Evolutionary conservation across 2,888 invertebrate genomes (phyloP).

Genomic region (Ichneumon xanthorius): DNA sequence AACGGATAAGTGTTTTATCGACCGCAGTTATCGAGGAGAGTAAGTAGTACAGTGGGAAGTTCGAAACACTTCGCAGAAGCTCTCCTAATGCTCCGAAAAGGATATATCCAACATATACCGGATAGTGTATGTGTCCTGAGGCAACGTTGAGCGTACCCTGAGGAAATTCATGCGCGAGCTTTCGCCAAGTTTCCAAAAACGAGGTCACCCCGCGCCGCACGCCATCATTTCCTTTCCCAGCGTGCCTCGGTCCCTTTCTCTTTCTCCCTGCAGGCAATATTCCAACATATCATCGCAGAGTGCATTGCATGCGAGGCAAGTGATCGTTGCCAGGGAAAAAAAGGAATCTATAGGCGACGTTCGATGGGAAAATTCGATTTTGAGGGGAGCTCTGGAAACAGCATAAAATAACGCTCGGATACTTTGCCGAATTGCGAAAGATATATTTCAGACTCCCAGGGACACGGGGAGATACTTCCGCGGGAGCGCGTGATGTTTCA

Average conservation of each 20-base stretch:
- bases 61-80: conserved; percentile 45
- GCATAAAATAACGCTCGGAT: neutral
- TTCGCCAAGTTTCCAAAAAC: conserved; percentile 60
- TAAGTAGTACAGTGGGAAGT: conserved; percentile 40
- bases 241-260: neutral
- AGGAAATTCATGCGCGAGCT: conserved; percentile 62
- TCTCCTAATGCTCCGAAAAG: conserved; percentile 28
- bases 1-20: conserved; percentile 10
- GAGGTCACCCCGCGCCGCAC: conserved; percentile 52
- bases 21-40: conserved; percentile 36
- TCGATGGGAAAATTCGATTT: conserved; percentile 5
- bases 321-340: neutral
- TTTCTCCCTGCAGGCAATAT: neutral
- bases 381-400: neutral
- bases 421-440: neutral
- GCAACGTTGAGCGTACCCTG: conserved; percentile 54
- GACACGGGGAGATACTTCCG: neutral
- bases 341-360: neutral
- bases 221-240: conserved; percentile 46
- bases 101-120: conserved; percentile 26
- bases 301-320: conserved; percentile 26
- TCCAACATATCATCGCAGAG: conserved; percentile 9
- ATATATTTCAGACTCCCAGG: neutral
- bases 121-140: conserved; percentile 20
- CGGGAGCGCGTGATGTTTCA: neutral